A percentile compares a stretch with the other conserved stretches of the same genome.
Conservation (phyloP, 2,113 vertebrate species). For the Microcebus ravelobensis region DNA sequence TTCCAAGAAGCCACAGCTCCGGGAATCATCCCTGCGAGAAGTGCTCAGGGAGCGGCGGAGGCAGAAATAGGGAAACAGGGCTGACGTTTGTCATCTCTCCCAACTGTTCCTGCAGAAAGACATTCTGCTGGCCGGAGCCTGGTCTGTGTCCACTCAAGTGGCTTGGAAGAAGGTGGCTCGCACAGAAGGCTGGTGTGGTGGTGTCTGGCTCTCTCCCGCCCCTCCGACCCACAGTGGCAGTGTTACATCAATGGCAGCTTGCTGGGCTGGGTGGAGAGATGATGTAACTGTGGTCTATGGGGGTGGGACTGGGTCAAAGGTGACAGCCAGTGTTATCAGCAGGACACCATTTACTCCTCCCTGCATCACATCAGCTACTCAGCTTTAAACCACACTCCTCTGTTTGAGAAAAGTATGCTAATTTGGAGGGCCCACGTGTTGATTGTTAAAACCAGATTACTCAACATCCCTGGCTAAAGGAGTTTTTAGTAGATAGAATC, state of each 20-base stretch:
- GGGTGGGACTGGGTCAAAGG: slow-evolving; percentile 36
- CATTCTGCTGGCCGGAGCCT: neutral
- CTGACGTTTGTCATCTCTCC: neutral
- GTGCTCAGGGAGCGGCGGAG: neutral
- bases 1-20: slow-evolving; percentile 52
- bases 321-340: neutral
- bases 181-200: neutral
- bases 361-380: neutral
- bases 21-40: neutral
- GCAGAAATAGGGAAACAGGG: neutral
- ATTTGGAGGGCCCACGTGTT: slow-evolving; percentile 12
- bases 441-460: neutral
- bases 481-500: slow-evolving; percentile 15
- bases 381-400: slow-evolving; percentile 31
- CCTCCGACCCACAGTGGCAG: neutral
- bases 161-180: slow-evolving; percentile 10
- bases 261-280: accelerated
- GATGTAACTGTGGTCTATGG: slow-evolving; percentile 35
- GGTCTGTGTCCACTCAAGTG: accelerated
- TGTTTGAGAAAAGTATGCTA: neutral
- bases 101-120: neutral
- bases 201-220: neutral
- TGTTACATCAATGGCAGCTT: neutral
- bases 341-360: neutral
- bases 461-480: neutral